A percentile compares a stretch with the other conserved stretches of the same genome.
Conservation (phyloP, 2,113 vertebrate species). For the Conger conger region DNA sequence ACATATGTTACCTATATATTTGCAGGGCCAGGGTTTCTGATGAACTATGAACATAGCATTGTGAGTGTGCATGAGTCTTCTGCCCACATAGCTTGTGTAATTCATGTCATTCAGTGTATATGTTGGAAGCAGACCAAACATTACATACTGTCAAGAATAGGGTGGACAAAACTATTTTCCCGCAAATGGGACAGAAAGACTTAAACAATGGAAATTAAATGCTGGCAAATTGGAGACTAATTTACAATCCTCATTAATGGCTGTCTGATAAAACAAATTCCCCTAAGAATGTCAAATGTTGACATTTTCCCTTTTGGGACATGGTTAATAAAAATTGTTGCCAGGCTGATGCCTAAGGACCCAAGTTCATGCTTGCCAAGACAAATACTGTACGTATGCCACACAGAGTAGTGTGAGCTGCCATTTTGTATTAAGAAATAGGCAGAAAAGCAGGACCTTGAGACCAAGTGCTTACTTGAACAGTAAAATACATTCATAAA, state of each 20-base stretch:
- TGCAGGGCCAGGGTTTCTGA: slow-evolving; percentile 17
- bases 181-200: neutral
- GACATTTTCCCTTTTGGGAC: neutral
- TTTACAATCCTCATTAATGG: neutral
- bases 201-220: neutral
- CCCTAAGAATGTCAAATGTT: too few species aligned
- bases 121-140: too few species aligned
- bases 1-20: slow-evolving; percentile 1
- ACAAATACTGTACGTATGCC: neutral
- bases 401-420: neutral
- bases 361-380: too few species aligned
- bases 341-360: too few species aligned
- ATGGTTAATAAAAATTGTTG: neutral
- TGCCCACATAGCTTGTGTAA: too few species aligned
- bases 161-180: neutral
- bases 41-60: slow-evolving; percentile 20
- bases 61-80: neutral
- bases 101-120: too few species aligned
- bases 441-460: neutral
- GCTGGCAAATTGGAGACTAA: neutral
- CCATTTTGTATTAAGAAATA: too few species aligned
- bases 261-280: neutral
- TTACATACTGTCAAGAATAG: too few species aligned
- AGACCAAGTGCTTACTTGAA: neutral
- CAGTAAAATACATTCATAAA: too few species aligned